A percentile compares a stretch with the other conserved stretches of the same genome.
Conservation (phyloP, 2,113 vertebrate genomes). For the Anhinga anhinga region DNA sequence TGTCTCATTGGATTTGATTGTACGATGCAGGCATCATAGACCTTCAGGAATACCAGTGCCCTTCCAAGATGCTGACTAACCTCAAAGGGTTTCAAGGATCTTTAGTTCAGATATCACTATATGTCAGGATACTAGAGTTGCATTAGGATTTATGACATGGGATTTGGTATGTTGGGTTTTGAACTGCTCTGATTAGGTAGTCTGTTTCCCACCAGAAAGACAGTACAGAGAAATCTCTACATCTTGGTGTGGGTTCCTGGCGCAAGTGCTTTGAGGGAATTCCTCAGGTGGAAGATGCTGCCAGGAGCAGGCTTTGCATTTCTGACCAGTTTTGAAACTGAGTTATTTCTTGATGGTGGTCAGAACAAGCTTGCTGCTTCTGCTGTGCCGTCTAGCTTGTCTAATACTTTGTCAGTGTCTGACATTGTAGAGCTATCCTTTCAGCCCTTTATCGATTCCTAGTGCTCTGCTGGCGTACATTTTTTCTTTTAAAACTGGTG, state of each 20-base stretch:
- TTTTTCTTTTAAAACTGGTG: not conserved
- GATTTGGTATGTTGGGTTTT: not conserved
- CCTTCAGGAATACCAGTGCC: not conserved
- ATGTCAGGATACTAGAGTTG: not conserved
- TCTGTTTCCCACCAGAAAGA: not conserved
- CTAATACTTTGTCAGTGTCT: not conserved
- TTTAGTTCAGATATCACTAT: not conserved
- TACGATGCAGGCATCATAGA: not conserved
- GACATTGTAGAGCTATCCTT: not conserved
- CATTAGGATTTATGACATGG: not conserved
- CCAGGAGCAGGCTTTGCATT: not conserved
- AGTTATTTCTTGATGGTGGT: not conserved
- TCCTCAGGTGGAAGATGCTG: not conserved
- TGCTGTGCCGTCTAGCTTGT: not conserved
- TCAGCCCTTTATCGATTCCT: not conserved
- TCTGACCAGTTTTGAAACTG: not conserved
- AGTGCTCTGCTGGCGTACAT: not conserved
- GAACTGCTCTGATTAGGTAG: not conserved
- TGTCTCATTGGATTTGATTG: not conserved
- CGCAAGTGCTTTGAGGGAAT: not conserved
- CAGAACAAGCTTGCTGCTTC: not conserved
- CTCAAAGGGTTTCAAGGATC: not conserved
- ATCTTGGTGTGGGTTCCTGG: not conserved
- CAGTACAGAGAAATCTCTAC: not conserved
- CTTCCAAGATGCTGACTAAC: not conserved